A percentile compares a stretch with the other conserved stretches of the same genome.
Evolutionary conservation across 2,888 invertebrate species (phyloP).

Genomic region (Meteorus cinctellus): DNA sequence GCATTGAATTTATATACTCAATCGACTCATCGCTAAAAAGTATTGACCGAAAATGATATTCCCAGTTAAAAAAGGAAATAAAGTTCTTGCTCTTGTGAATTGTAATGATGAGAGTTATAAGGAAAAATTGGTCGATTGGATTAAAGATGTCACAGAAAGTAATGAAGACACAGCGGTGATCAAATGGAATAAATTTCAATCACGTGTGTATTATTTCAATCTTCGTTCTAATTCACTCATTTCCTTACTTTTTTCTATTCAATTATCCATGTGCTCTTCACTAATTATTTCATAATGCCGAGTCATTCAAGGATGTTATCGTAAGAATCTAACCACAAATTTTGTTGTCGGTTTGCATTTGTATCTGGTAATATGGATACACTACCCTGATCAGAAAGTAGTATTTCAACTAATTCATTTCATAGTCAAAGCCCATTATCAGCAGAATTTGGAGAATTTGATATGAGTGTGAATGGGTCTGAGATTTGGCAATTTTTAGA

Average conservation of each 20-base stretch:
- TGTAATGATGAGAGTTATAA: slow-evolving; percentile 32
- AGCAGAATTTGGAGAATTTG: too few species aligned
- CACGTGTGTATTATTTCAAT: slow-evolving; percentile 39
- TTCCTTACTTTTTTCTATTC: neutral
- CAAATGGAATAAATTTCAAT: slow-evolving; percentile 42
- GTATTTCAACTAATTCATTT: too few species aligned
- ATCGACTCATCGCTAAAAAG: neutral
- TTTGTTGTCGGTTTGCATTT: neutral
- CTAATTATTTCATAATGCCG: neutral
- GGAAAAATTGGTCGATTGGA: slow-evolving; percentile 45
- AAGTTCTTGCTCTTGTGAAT: slow-evolving; percentile 42
- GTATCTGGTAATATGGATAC: too few species aligned
- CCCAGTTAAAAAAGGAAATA: slow-evolving; percentile 45
- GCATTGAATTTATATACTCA: neutral
- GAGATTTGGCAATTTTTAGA: too few species aligned
- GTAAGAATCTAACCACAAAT: neutral
- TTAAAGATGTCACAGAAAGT: slow-evolving; percentile 44
- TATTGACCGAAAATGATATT: slow-evolving; percentile 40
- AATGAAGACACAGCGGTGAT: slow-evolving; percentile 43
- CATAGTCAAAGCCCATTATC: too few species aligned
- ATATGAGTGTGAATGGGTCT: too few species aligned
- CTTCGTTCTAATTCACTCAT: neutral
- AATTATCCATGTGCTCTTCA: neutral
- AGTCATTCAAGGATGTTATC: too few species aligned
- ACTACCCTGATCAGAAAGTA: too few species aligned